Conservation (phyloP, 1,140 invertebrate genomes). For the Temnothorax nylanderi region DNA sequence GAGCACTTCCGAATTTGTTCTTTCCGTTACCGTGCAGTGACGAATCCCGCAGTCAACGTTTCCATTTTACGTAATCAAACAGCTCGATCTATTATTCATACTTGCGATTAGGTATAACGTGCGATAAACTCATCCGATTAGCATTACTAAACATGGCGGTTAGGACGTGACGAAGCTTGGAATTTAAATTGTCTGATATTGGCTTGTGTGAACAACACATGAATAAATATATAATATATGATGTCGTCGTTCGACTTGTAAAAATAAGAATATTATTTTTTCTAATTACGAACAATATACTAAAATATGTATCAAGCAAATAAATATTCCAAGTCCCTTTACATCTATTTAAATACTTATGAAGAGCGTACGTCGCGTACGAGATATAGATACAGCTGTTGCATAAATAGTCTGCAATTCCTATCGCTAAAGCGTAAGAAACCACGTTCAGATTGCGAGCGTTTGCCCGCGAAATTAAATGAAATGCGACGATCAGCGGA, state of each 20-base stretch:
- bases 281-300: background rate
- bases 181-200: constrained; percentile 8
- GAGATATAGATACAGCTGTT: background rate
- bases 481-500: constrained; percentile 71
- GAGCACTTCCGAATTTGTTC: background rate
- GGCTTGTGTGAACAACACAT: background rate
- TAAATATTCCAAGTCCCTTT: background rate
- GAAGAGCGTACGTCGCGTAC: background rate
- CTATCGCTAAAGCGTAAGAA: constrained; percentile 5
- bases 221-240: background rate
- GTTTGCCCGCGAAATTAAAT: constrained; percentile 75
- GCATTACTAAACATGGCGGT: background rate
- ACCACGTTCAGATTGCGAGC: background rate
- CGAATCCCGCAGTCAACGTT: background rate
- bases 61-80: background rate
- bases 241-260: background rate
- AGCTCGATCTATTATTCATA: background rate
- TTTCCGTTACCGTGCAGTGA: background rate
- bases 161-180: background rate
- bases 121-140: background rate
- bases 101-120: background rate
- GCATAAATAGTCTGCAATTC: background rate
- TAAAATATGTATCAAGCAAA: background rate
- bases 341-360: background rate
- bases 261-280: background rate